Percentiles rank a stretch among this genome's conserved stretches.
phyloP scores from a whole-genome alignment of 2,888 invertebrate species.

The Phymatocera aterrima region DNA sequence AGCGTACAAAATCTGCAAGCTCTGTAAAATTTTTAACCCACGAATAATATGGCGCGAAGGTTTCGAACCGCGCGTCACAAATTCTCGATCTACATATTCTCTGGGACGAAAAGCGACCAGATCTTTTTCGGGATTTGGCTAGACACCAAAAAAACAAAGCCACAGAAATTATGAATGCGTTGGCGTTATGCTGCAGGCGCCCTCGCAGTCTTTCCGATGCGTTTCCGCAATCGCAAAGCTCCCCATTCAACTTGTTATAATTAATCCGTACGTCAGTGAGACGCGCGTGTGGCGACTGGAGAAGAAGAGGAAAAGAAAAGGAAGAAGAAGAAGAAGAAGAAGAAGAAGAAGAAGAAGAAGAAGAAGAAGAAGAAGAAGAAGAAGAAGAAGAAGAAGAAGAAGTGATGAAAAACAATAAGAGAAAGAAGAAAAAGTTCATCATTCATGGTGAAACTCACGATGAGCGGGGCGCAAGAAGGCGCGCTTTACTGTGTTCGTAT shows the following conservation, averaged over 20 bases:
- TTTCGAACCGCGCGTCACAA: neutral
- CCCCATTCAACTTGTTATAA: too few species aligned
- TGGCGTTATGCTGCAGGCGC: too few species aligned
- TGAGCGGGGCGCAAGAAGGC: constrained; percentile 12
- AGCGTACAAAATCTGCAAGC: too few species aligned
- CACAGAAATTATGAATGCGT: constrained; percentile 8
- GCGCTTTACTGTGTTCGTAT: constrained; percentile 22
- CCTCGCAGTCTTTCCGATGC: neutral
- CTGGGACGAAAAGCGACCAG: neutral
- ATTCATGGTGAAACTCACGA: constrained; percentile 14
- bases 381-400: neutral
- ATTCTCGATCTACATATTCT: constrained; percentile 19
- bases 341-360: neutral
- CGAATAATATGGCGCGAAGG: neutral
- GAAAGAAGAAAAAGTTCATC: constrained; percentile 10
- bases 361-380: neutral
- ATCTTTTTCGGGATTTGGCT: constrained; percentile 40
- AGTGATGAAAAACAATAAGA: neutral
- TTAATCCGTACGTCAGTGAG: too few species aligned
- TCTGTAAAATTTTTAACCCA: too few species aligned
- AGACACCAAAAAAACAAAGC: constrained; percentile 2
- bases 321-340: neutral
- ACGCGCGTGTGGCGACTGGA: too few species aligned
- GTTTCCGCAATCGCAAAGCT: neutral
- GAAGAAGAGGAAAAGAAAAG: too few species aligned